Base-by-base conservation (phyloP, 1,140 invertebrate genomes). In the Uloborus diversus region DNA sequence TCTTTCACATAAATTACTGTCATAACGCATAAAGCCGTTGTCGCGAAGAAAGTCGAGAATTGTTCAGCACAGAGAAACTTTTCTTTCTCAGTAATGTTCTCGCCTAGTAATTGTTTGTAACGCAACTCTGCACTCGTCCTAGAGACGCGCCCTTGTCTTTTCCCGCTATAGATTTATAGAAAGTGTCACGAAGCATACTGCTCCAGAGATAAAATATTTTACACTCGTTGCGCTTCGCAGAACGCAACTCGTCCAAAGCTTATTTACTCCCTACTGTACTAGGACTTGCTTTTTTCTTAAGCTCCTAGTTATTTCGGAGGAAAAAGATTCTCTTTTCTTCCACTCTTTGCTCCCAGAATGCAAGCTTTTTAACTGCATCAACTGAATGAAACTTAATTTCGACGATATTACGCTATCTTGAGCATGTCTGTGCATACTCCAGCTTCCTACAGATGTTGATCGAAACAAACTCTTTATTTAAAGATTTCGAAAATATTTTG, bases 1-100 rank as follows among this genome's bases (percentile, higher is more conserved):
- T 79, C 76, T 79, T 79, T 79, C 76, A 35, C 76, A 79, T 79
- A 79, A 79, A 79, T 79, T 79, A 79, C 76, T 79, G 76, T 79
- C 76, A 79, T 79, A 79, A 79, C 76, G 64, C 65, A 79, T 79
- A 79, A 79, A 79, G 76, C 76, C 76, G 76, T 79, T 79, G 76
- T 79, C 76, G 76, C 64, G 71, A 76, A 76, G 61, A 30, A 65
- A 79, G 76, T 79, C 76, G 47, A 65, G 76, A 79, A 79, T 79
- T 79, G 76, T 79, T 79, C 64, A 20, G 59, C 42, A 30, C 57
- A 5, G 13, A 25, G 37, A 78, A 79, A 79, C 51, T 79, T 79
- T 73, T 61, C 47, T 76, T 76, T 65, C 53, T 49, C 47, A 42
- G 73, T 64, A 66, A 78, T 78, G 76, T 69, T 68, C 76, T 68